A percentile compares a stretch with the other conserved stretches of the same genome.
phyloP scores from a whole-genome alignment of 2,888 invertebrate species.

The Oscheius sp. region DNA sequence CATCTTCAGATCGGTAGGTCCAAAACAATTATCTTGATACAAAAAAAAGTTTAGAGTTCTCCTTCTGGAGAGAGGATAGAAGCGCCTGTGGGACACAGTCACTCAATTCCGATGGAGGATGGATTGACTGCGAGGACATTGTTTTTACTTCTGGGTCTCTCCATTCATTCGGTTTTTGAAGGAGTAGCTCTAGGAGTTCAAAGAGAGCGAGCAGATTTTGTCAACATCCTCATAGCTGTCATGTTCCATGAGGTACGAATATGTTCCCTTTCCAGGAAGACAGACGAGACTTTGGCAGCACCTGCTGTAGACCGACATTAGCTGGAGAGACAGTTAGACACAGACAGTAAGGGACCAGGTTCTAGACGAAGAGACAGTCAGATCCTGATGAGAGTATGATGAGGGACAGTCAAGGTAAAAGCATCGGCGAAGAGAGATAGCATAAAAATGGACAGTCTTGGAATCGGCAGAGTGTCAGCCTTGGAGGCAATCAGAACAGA shows the following conservation, averaged over 20 bases:
- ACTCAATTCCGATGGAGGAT: constrained; percentile 30
- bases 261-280: background rate
- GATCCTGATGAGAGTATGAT: too few relatives aligned
- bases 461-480: too few relatives aligned
- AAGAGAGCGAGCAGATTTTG: constrained; percentile 55
- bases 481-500: too few relatives aligned
- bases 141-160: constrained; percentile 77
- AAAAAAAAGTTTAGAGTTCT: constrained; percentile 21
- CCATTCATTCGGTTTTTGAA: constrained; percentile 78
- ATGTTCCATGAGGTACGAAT: constrained; percentile 62
- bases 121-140: constrained; percentile 57
- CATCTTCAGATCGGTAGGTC: constrained; percentile 58
- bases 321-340: too few relatives aligned
- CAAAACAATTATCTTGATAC: background rate
- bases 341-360: too few relatives aligned
- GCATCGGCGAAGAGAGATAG: too few relatives aligned
- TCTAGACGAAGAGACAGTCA: too few relatives aligned
- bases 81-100: constrained; percentile 25
- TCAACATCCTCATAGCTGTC: constrained; percentile 65
- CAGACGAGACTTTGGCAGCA: background rate
- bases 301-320: too few relatives aligned
- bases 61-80: constrained; percentile 19
- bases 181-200: constrained; percentile 78
- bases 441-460: too few relatives aligned
- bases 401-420: too few relatives aligned